Base-by-base conservation (phyloP, 2,888 invertebrate genomes). In the Zootermopsis nevadensis region DNA sequence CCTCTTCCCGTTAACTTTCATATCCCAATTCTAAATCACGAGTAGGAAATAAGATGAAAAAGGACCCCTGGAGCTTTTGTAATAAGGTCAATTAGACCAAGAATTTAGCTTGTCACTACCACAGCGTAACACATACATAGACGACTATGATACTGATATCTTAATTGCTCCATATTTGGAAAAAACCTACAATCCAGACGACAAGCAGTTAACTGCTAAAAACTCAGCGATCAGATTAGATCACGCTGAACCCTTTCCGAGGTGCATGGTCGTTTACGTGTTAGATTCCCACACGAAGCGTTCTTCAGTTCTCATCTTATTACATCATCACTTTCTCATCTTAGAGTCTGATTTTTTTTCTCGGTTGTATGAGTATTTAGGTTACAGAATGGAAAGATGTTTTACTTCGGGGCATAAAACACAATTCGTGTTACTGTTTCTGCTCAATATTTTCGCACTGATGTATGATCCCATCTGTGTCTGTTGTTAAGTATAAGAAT, bases 61-160 rank as follows among this genome's bases (percentile, higher is more conserved):
- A 27, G 10, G 66, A 27, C 66, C n/a, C 27, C 27, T 66, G 66
- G 66, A 27, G 27, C 66, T 7, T n/a, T 66, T 66, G 27, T 27
- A 66, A 66, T 66, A 27, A 66, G 66, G 66, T 66, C 66, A 66
- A 66, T 66, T 66, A 66, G n/a, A 66, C 30, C 66, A 27, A 15
- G 30, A 66, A 30, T 1, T 19, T 66, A n/a, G n/a, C n/a, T n/a
- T n/a, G n/a, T n/a, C n/a, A n/a, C n/a, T n/a, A n/a, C n/a, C n/a
- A n/a, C n/a, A n/a, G n/a, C n/a, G n/a, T n/a, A n/a, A n/a, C n/a
- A n/a, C n/a, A n/a, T n/a, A n/a, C n/a, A n/a, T n/a, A n/a, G 66
- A 60, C 27, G 60, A 15, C 66, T 27, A 30, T 66, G 66, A 6
- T 66, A 66, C n/a, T 66, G 66, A 27, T 15, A 66, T 15, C n/a